phyloP scores from a whole-genome alignment of 2,888 invertebrate species.

The Coecobrya sp. region DNA sequence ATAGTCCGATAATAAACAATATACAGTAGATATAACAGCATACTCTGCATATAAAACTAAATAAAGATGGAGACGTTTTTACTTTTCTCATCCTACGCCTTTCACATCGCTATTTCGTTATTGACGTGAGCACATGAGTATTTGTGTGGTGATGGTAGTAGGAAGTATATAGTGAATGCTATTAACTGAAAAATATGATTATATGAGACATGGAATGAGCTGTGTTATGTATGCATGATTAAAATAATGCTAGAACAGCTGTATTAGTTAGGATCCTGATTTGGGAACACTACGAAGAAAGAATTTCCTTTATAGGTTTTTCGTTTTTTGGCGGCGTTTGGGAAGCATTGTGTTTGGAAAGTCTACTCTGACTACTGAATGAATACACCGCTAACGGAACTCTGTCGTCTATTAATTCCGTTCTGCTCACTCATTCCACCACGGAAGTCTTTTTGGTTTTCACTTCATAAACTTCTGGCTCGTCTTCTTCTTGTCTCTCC shows the following conservation, averaged over 20 bases:
- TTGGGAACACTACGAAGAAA: background rate
- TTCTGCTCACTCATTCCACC: slow-evolving; percentile 26
- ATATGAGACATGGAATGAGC: background rate
- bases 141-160: slow-evolving; percentile 37
- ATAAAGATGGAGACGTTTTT: background rate
- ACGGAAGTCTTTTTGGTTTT: background rate
- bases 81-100: background rate
- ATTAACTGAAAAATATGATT: background rate
- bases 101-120: slow-evolving; percentile 19
- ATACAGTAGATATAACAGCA: background rate
- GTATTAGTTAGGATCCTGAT: background rate
- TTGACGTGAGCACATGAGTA: slow-evolving; percentile 26
- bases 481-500: background rate
- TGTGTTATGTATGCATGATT: slow-evolving; percentile 54
- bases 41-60: background rate
- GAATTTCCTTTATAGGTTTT: slow-evolving; percentile 8
- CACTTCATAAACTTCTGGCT: background rate
- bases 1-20: background rate
- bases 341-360: background rate
- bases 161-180: background rate
- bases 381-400: background rate
- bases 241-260: slow-evolving; percentile 67
- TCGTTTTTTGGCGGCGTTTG: background rate
- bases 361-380: background rate
- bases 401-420: background rate